phyloP scores from a whole-genome alignment of 1,140 invertebrate genomes.

The Neodiprion pinetum region DNA sequence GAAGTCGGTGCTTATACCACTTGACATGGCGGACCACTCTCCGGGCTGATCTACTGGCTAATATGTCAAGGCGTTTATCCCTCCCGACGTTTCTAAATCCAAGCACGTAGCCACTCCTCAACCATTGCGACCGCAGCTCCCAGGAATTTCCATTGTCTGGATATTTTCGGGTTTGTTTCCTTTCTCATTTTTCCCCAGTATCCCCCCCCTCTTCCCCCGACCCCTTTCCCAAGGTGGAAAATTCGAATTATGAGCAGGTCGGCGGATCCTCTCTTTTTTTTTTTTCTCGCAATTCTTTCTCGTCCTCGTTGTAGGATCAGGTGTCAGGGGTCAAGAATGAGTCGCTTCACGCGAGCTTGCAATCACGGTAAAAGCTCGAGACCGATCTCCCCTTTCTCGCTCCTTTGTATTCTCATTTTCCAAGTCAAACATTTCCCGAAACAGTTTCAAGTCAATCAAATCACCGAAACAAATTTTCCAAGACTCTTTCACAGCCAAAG shows the following conservation, averaged over 20 bases:
- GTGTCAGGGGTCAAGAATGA: background rate
- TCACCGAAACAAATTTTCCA: no score
- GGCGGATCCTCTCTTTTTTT: background rate
- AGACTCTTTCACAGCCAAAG: no score
- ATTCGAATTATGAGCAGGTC: background rate
- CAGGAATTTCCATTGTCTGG: slow-evolving; percentile 12
- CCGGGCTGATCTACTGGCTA: slow-evolving; percentile 30
- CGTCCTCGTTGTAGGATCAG: background rate
- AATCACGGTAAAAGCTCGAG: background rate
- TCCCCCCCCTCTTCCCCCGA: background rate
- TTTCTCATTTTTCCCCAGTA: background rate
- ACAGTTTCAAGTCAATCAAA: no score
- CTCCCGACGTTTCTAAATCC: slow-evolving; percentile 35
- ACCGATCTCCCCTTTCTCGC: background rate
- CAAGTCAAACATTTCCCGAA: no score
- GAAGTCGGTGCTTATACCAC: background rate
- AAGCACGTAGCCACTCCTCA: slow-evolving; percentile 32
- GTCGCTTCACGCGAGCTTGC: background rate
- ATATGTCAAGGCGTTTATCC: slow-evolving; percentile 45
- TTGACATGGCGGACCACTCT: background rate
- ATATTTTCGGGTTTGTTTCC: slow-evolving; percentile 12
- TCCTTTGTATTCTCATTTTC: no score
- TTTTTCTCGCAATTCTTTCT: no score
- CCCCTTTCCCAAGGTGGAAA: background rate
- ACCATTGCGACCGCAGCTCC: background rate